A percentile compares a stretch with the other conserved stretches of the same genome.
These are phyloP conservation scores for Crenuchus spilurus DNA, from an alignment of 2,797 vertebrate species.

Conservation along the genomic window DNA sequence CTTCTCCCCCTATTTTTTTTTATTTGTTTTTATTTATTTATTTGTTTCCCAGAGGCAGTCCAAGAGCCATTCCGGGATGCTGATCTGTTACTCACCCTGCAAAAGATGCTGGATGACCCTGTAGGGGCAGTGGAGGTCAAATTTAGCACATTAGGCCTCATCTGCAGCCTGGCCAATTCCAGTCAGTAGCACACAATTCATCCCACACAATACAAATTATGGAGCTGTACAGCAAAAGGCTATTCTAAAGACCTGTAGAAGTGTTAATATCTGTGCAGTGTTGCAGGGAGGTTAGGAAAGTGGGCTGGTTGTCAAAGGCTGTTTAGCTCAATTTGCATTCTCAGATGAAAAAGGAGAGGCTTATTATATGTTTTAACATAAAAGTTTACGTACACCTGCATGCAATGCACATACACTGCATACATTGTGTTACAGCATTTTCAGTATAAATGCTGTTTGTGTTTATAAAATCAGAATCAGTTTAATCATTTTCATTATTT, in stretches of 20 bases:
- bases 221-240: not conserved
- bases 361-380: not conserved
- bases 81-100: constrained; percentile 77
- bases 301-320: not conserved
- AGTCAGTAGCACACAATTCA: constrained; percentile 67
- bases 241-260: not conserved
- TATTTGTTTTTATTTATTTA: too few relatives aligned
- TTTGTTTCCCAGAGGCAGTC: constrained; percentile 74
- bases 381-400: not conserved
- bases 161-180: constrained; percentile 86
- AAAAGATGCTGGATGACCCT: constrained; percentile 84
- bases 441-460: not conserved
- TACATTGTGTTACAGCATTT: not conserved
- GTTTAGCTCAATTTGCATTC: not conserved
- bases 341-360: not conserved
- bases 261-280: not conserved
- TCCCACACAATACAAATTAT: not conserved
- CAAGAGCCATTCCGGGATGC: constrained; percentile 77
- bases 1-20: constrained; percentile 7
- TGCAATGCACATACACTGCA: not conserved
- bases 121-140: constrained; percentile 84
- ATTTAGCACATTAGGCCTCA: constrained; percentile 83
- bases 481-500: not conserved
- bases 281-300: not conserved
- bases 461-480: not conserved